Evolutionary conservation across 2,888 invertebrate species (phyloP).

Genomic region (Meghimatium bilineatum): DNA sequence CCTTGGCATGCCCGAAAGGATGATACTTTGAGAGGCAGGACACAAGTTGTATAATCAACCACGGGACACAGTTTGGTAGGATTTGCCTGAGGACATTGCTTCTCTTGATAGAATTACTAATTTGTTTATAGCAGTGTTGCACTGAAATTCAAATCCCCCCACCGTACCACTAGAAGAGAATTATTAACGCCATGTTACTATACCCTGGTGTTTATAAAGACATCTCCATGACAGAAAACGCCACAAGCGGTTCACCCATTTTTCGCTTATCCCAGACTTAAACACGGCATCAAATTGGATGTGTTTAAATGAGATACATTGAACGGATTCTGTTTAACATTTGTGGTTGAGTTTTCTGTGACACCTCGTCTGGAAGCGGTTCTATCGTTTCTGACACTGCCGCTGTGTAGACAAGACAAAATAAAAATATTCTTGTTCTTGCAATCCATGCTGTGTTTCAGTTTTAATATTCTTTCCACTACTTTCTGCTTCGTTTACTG

Average conservation of each 20-base stretch:
- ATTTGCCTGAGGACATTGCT: neutral
- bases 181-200: constrained; percentile 29
- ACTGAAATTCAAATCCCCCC: neutral
- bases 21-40: constrained; percentile 20
- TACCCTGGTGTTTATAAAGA: constrained; percentile 24
- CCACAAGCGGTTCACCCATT: neutral
- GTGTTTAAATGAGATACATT: constrained; percentile 1
- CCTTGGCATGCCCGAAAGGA: constrained; percentile 12
- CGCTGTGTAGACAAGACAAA: too few species aligned
- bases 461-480: too few species aligned
- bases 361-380: too few species aligned
- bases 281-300: constrained; percentile 1
- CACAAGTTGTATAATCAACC: neutral
- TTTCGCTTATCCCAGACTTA: neutral
- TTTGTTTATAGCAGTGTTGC: constrained; percentile 34
- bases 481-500: too few species aligned
- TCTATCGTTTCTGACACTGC: too few species aligned
- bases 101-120: neutral
- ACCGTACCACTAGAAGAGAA: constrained; percentile 25
- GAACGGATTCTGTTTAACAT: neutral
- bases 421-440: too few species aligned
- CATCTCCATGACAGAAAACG: constrained; percentile 14
- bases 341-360: too few species aligned
- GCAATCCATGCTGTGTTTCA: too few species aligned
- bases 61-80: neutral